phyloP scores from a whole-genome alignment of 2,113 vertebrate genomes.

The Aix galericulata region DNA sequence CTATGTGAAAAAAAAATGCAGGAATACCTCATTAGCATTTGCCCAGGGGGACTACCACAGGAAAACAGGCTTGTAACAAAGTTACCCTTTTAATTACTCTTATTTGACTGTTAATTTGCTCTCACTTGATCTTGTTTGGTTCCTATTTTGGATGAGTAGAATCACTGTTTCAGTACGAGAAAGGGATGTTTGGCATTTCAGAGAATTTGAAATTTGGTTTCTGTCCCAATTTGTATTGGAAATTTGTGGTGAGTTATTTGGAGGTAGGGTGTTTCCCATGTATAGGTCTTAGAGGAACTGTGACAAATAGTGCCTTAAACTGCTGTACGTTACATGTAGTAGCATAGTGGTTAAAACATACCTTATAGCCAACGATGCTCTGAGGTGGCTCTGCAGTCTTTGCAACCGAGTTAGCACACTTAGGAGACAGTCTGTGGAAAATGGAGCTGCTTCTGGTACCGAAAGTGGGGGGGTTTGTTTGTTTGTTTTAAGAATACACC shows the following conservation, averaged over 20 bases:
- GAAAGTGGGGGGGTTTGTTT: too few species aligned
- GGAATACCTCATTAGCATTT: fast-evolving
- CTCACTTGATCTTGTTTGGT: too few species aligned
- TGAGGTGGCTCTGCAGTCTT: neutral
- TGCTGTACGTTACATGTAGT: fast-evolving
- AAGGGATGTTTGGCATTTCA: neutral
- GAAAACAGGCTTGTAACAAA: neutral
- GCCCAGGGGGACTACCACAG: fast-evolving
- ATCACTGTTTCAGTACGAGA: neutral
- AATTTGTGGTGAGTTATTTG: neutral
- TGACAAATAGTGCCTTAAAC: fast-evolving
- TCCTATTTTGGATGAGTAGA: too few species aligned
- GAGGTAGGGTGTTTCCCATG: neutral
- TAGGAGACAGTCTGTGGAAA: fast-evolving
- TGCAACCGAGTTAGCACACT: fast-evolving
- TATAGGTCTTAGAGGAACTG: neutral
- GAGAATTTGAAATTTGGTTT: neutral
- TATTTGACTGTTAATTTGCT: too few species aligned
- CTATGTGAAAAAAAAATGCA: too few species aligned
- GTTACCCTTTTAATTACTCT: too few species aligned
- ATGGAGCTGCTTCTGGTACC: too few species aligned
- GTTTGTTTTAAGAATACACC: too few species aligned
- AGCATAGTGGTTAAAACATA: fast-evolving
- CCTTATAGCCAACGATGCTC: fast-evolving
- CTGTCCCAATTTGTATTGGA: neutral